These are phyloP conservation scores for Coelopa pilipes DNA, from an alignment of 2,888 invertebrate genomes.

Conservation along the genomic window DNA sequence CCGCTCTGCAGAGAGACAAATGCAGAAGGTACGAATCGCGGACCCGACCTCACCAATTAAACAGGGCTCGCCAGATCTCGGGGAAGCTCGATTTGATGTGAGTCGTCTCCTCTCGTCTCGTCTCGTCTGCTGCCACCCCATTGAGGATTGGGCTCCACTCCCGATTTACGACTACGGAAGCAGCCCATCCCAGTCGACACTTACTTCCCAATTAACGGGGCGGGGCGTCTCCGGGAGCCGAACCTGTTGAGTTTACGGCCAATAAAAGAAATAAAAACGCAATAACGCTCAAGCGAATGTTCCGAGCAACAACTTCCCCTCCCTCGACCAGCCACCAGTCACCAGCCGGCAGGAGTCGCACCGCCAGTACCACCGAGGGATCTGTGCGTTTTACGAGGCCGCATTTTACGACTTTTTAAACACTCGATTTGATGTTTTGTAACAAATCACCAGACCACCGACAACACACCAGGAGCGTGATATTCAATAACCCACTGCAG, in stretches of 20 bases:
- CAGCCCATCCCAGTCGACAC: too few species aligned
- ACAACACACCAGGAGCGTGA: neutral
- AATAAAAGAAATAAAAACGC: conserved; percentile 14
- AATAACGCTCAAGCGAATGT: conserved; percentile 19
- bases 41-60: too few species aligned
- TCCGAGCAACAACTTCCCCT: neutral
- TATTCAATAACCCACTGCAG: neutral
- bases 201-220: too few species aligned
- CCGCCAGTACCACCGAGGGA: neutral
- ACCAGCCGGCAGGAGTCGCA: neutral
- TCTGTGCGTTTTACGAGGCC: conserved; percentile 30
- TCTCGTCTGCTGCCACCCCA: too few species aligned
- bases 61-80: too few species aligned
- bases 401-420: conserved; percentile 39
- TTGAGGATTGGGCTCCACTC: too few species aligned
- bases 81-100: too few species aligned
- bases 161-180: too few species aligned
- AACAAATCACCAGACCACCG: conserved; percentile 21
- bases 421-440: conserved; percentile 28
- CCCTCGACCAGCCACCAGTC: neutral
- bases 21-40: too few species aligned
- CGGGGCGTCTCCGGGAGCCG: too few species aligned
- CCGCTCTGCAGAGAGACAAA: too few species aligned
- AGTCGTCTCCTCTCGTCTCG: too few species aligned
- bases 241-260: conserved; percentile 20